Evolutionary conservation across 1,140 invertebrate species (phyloP).

Genomic region (Leptopilina clavipes): DNA sequence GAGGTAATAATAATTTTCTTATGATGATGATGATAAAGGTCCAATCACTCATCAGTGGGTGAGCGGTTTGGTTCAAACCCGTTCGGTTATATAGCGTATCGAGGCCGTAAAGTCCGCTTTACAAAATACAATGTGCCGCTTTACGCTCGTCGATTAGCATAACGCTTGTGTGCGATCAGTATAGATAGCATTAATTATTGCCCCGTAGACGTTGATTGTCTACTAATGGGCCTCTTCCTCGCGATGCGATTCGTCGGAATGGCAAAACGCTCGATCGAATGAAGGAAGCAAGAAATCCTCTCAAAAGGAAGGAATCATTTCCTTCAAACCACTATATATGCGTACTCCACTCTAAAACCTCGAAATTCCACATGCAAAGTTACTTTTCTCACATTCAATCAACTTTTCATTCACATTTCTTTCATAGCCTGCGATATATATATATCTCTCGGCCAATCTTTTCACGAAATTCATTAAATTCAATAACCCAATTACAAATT

Average conservation of each 20-base stretch:
- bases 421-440: no score
- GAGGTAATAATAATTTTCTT: conserved; percentile 48
- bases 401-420: neutral
- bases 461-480: no score
- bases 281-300: conserved; percentile 1
- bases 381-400: conserved; percentile 3
- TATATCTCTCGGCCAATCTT: no score
- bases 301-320: conserved; percentile 10
- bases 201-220: conserved; percentile 67
- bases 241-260: conserved; percentile 44
- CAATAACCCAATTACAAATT: no score
- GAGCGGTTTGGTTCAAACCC: conserved; percentile 47
- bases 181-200: conserved; percentile 70
- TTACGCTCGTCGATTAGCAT: conserved; percentile 64
- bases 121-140: conserved; percentile 57
- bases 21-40: conserved; percentile 40
- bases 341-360: neutral
- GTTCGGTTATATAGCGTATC: conserved; percentile 46
- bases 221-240: conserved; percentile 70
- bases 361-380: neutral
- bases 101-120: conserved; percentile 50
- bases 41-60: conserved; percentile 52
- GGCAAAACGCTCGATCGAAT: conserved; percentile 5
- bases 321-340: neutral
- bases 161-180: conserved; percentile 60